These are phyloP conservation scores for Choristoneura rosaceana DNA, from an alignment of 2,888 invertebrate genomes.

Conservation along the genomic window DNA sequence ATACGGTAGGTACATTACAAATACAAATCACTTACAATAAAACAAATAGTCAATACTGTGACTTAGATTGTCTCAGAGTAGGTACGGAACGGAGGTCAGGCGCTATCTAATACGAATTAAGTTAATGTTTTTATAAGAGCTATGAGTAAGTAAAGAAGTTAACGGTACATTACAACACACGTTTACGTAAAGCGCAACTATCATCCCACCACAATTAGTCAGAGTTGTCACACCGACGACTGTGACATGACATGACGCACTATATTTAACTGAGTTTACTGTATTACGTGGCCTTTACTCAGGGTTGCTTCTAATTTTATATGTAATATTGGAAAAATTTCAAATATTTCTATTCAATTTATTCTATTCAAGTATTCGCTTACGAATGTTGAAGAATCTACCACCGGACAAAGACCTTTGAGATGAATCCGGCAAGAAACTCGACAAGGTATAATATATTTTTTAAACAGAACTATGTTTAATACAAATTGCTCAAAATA, in stretches of 20 bases:
- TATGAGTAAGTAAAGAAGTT: conserved; percentile 15
- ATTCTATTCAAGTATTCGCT: too few species aligned
- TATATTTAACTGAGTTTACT: conserved; percentile 38
- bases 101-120: neutral
- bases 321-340: neutral
- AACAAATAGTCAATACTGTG: neutral
- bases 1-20: neutral
- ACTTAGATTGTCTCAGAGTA: neutral
- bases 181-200: conserved; percentile 13
- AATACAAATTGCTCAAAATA: too few species aligned
- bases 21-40: conserved; percentile 20
- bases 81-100: neutral
- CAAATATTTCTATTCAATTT: neutral
- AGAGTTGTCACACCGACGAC: conserved; percentile 5
- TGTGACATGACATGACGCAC: conserved; percentile 29
- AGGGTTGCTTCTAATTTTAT: conserved; percentile 21
- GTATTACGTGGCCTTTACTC: conserved; percentile 24
- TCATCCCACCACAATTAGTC: conserved; percentile 24
- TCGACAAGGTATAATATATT: neutral
- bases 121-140: conserved; percentile 8
- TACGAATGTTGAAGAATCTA: too few species aligned
- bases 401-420: too few species aligned
- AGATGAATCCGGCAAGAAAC: too few species aligned
- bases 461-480: neutral
- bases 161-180: neutral